Evolutionary conservation across 1,140 invertebrate genomes (phyloP), one percentile per base, ranked within the genome.

Genomic region (Drosophila burlai): DNA sequence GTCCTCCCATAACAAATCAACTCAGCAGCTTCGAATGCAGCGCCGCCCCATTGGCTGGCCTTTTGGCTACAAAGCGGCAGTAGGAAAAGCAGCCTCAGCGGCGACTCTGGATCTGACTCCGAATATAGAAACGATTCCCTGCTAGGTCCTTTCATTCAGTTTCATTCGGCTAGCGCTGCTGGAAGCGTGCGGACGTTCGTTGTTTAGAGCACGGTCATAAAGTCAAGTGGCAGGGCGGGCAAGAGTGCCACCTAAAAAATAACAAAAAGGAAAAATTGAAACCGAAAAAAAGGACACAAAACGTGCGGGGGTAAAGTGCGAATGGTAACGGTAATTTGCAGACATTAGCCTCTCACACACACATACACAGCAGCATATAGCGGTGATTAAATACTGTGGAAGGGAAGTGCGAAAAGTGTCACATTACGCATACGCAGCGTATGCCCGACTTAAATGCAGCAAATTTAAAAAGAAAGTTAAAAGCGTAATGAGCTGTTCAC

Each of bases 271-370:
- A 60, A 74, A 76, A 58, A 80, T 73, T 50, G 47, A 40, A 62
- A 71, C 21, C 38, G 3, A 62, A 74, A 62, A 62, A 63, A 75
- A 61, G 43, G 52, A 34, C 69, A 3, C 24, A 46, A 26, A 45
- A 45, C 46, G 81, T 69, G 71, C 66, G 55, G 64, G 68, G 36
- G 52, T n/a, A 69, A 77, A 69, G 61, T 59, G 63, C 38, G 55
- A 71, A 66, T 71, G 82, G 76, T 81, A 85, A 75, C 82, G 83
- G 79, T 86, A 86, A 86, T 85, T 85, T 86, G 83, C 83, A 86
- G 83, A 81, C 82, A 86, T 85, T 85, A 85, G 82, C 67, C 43
- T 38, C 55, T 67, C 76, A 71, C 47, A 76, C 65, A 55, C 57
- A 68, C 26, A n/a, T n/a, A 69, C 43, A 36, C 31, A 60, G 31